Evolutionary conservation across 1,140 invertebrate species (phyloP).

Genomic region (Leptinotarsa defecta): DNA sequence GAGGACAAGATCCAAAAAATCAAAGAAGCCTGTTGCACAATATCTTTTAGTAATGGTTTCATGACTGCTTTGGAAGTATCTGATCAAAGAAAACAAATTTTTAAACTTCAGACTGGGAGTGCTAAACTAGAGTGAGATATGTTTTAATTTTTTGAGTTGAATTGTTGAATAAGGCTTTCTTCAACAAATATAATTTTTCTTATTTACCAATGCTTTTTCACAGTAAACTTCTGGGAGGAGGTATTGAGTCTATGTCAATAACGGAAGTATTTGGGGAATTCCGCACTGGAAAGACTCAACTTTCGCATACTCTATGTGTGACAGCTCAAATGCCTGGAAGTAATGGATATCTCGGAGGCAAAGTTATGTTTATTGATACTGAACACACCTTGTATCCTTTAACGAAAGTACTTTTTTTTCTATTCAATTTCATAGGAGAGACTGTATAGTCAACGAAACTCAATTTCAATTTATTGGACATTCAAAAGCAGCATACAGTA

Average conservation of each 20-base stretch:
- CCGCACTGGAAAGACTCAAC: slow-evolving; percentile 78
- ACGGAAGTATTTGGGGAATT: slow-evolving; percentile 92
- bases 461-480: too few species aligned
- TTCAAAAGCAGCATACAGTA: too few species aligned
- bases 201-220: slow-evolving; percentile 39
- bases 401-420: not conserved
- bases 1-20: slow-evolving; percentile 85
- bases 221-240: slow-evolving; percentile 77
- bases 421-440: not conserved
- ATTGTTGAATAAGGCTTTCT: not conserved
- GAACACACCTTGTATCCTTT: slow-evolving; percentile 83
- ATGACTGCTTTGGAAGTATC: slow-evolving; percentile 76
- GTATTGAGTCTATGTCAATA: slow-evolving; percentile 87
- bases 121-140: slow-evolving; percentile 70
- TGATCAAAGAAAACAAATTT: slow-evolving; percentile 72
- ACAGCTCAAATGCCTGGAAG: slow-evolving; percentile 74
- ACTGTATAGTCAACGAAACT: too few species aligned
- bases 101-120: slow-evolving; percentile 76
- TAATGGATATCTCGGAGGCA: slow-evolving; percentile 74
- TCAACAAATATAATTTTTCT: too few species aligned
- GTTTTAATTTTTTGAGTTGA: not conserved
- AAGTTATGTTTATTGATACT: slow-evolving; percentile 80
- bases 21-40: slow-evolving; percentile 73
- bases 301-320: slow-evolving; percentile 79
- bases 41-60: slow-evolving; percentile 64